Evolutionary conservation across 2,113 vertebrate genomes (phyloP).

Genomic region (human): GRCh38 chr9:114814001-114814500

Average conservation of each 20-base stretch:
- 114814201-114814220: fast-evolving
- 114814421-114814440: background rate
- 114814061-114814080: background rate
- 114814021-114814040: background rate
- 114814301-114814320: background rate
- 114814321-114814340: background rate
- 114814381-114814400: background rate
- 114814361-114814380: background rate
- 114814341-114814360: background rate
- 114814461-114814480: background rate
- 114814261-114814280: background rate
- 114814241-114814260: background rate
- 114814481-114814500: background rate
- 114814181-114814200: background rate
- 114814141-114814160: background rate
- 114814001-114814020: background rate
- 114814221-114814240: background rate
- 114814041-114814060: background rate
- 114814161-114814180: background rate
- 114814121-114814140: background rate
- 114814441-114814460: background rate
- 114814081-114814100: background rate
- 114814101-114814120: background rate
- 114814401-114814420: background rate
- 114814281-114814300: background rate